Conservation (phyloP, 1,140 invertebrate species). For the Scaptomyza graminum region DNA sequence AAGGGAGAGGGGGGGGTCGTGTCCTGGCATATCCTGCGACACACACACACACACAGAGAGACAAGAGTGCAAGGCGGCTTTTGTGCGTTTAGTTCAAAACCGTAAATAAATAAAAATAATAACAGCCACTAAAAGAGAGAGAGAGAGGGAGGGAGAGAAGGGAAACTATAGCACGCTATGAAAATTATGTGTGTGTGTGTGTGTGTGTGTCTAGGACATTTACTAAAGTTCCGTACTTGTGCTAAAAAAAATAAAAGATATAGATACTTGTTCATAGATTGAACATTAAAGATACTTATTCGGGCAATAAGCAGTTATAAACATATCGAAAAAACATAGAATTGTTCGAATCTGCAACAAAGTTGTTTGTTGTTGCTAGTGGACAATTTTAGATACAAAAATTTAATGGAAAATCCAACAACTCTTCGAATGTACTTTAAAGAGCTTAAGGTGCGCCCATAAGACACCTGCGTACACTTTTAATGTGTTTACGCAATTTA, state of each 20-base stretch:
- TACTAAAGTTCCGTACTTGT: slow-evolving; percentile 46
- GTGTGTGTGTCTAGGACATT: slow-evolving; percentile 22
- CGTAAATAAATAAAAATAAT: slow-evolving; percentile 62
- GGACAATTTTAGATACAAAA: too few species aligned
- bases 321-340: too few species aligned
- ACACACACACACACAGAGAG: slow-evolving; percentile 13
- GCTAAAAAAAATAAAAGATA: too few species aligned
- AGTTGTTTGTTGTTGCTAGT: too few species aligned
- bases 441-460: too few species aligned
- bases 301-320: too few species aligned
- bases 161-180: background rate
- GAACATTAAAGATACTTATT: too few species aligned
- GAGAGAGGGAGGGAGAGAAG: background rate
- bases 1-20: slow-evolving; percentile 1
- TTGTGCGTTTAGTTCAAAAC: slow-evolving; percentile 48
- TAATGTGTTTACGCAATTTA: background rate
- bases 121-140: slow-evolving; percentile 44
- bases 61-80: slow-evolving; percentile 2
- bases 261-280: too few species aligned
- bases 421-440: background rate
- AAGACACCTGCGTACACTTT: too few species aligned
- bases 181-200: slow-evolving; percentile 11
- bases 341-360: too few species aligned
- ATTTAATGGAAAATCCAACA: too few species aligned
- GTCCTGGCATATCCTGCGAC: slow-evolving; percentile 40